A percentile compares a stretch with the other conserved stretches of the same genome.
phyloP scores from a whole-genome alignment of 2,797 vertebrate genomes.

The Babyrousa celebensis region DNA sequence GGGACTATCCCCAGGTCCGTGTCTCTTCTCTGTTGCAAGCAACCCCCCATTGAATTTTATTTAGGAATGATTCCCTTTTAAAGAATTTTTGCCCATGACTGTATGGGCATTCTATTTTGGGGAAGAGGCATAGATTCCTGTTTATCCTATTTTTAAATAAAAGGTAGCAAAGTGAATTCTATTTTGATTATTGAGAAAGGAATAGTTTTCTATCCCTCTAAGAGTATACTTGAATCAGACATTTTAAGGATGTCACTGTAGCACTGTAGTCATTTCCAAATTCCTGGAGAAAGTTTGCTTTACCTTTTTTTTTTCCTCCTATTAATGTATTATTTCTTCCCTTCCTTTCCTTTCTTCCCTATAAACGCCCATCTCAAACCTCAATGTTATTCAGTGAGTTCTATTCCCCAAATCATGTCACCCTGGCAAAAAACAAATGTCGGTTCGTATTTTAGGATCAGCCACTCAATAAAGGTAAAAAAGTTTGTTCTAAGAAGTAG shows the following conservation, averaged over 20 bases:
- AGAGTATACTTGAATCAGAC: slow-evolving; percentile 93
- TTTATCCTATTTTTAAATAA: slow-evolving; percentile 87
- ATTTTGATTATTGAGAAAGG: slow-evolving; percentile 89
- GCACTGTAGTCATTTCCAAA: slow-evolving; percentile 88
- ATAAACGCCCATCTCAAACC: neutral
- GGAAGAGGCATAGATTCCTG: slow-evolving; percentile 77
- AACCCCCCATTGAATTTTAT: slow-evolving; percentile 66
- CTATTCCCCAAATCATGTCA: slow-evolving; percentile 12
- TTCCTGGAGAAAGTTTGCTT: slow-evolving; percentile 77
- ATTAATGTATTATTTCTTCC: slow-evolving; percentile 66
- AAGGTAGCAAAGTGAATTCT: slow-evolving; percentile 88
- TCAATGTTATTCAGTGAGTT: slow-evolving; percentile 42
- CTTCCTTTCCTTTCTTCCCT: slow-evolving; percentile 9
- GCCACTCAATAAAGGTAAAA: slow-evolving; percentile 87
- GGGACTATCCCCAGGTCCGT: slow-evolving; percentile 39
- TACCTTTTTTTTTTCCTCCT: slow-evolving; percentile 45
- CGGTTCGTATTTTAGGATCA: slow-evolving; percentile 36
- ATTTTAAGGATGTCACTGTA: slow-evolving; percentile 90
- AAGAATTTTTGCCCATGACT: slow-evolving; percentile 77
- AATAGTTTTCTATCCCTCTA: slow-evolving; percentile 92
- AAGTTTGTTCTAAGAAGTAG: slow-evolving; percentile 81
- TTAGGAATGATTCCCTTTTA: slow-evolving; percentile 76
- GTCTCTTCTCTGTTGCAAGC: slow-evolving; percentile 80
- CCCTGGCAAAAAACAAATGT: slow-evolving; percentile 16
- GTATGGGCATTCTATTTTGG: slow-evolving; percentile 82